Base-by-base conservation (phyloP, 2,888 invertebrate species). In the Agonopterix subpropinquella region DNA sequence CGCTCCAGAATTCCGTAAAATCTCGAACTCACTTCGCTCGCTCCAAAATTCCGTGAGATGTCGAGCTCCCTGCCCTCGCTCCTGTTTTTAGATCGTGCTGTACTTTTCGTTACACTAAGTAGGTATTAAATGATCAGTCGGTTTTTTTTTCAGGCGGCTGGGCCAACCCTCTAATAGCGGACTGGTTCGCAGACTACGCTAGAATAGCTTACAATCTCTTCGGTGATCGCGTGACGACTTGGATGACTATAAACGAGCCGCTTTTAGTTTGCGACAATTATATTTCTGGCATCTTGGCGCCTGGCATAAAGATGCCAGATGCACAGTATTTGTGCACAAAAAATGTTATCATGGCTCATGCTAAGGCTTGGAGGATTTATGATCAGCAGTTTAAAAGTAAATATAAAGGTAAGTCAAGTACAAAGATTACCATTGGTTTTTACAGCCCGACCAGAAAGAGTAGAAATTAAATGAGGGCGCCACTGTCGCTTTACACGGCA, bases 161-260 rank as follows among this genome's bases (percentile, higher is more conserved):
- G 92, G 76, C 89, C 0, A 93, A 92, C 67, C 90, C 91, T 0
- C 77, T 89, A 41, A 89, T 92, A 10, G 83, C 87, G 8, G 87
- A 91, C 11, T 87, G 91, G 72, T 92, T 92, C 58, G 84, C 73
- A 11, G 90, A 91, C 58, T 93, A 91, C 62, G 90, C 93, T 0
- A 81, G 86, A 11, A 62, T 92, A 0, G 73, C 89, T 1, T 90
- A 86, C 64, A 76, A 80, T 2, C 78, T 90, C 54, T 92, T 83
- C 57, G 92, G 90, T 0, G 90, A 90, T 58, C 87, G 91, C 11
- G 91, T 93, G 1, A 90, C 89, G 67, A 73, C 84, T 41, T 95
- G 94, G 94, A 86, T 92, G 0, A 94, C 94, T 0, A 88, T 94
- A 50, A 94, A 95, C 67, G 95, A 95, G 61, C 93, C 94, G 0